phyloP scores from a whole-genome alignment of 2,888 invertebrate genomes.

The Noctuana brunneofusca region DNA sequence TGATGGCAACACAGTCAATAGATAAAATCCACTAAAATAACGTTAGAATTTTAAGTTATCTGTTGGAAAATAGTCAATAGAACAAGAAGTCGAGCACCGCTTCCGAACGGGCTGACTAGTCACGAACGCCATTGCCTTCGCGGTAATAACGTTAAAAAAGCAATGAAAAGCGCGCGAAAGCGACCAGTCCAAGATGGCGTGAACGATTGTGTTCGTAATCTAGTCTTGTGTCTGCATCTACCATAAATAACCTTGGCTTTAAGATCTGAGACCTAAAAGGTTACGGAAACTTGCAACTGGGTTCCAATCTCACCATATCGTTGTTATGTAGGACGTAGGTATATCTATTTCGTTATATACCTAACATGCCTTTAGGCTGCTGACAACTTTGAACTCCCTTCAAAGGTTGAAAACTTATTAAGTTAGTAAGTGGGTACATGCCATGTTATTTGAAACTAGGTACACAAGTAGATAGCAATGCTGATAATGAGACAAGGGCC shows the following conservation, averaged over 20 bases:
- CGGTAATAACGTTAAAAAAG: conserved; percentile 32
- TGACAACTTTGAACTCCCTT: too few species aligned
- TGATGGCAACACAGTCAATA: background rate
- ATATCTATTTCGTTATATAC: too few species aligned
- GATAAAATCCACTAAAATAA: background rate
- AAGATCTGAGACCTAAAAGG: conserved; percentile 9
- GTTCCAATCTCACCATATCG: conserved; percentile 22
- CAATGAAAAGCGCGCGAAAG: conserved; percentile 7
- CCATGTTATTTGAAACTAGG: too few species aligned
- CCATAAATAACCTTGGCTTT: conserved; percentile 8
- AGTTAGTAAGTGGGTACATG: too few species aligned
- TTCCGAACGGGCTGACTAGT: conserved; percentile 10
- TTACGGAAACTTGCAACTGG: conserved; percentile 11
- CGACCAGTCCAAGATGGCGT: conserved; percentile 38
- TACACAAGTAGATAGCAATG: too few species aligned
- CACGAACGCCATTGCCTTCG: conserved; percentile 11
- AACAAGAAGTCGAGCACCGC: background rate
- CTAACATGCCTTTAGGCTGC: too few species aligned
- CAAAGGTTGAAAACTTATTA: too few species aligned
- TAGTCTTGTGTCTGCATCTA: conserved; percentile 11
- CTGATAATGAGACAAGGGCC: too few species aligned
- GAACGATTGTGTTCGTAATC: conserved; percentile 37
- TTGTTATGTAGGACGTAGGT: too few species aligned
- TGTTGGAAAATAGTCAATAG: background rate
- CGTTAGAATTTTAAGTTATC: background rate